Evolutionary conservation across 2,888 invertebrate genomes (phyloP), one percentile per base, ranked within the genome.

Genomic region (Siphonodentalium dalli): DNA sequence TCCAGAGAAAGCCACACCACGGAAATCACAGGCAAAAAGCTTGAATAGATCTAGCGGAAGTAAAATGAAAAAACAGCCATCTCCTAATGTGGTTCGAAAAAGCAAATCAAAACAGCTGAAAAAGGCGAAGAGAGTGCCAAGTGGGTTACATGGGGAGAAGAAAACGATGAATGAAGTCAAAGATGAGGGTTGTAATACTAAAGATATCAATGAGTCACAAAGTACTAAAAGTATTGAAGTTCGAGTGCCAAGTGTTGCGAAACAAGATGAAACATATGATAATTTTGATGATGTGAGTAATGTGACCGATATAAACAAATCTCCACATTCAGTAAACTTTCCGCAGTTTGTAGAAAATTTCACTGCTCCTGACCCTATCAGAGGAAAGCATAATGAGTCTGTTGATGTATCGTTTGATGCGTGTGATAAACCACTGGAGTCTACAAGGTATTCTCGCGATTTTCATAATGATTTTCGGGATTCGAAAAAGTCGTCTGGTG

Each of bases 361-460:
- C 21, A 50, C 58, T 18, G 61, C 63, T 4, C 72, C 71, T 13
- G 72, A 67, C 9, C 63, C 71, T 20, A 74, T 74, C 20, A 58
- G 60, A 24, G 66, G 65, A 20, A 62, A 60, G 26, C 56, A 61
- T 18, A 67, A 64, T 35, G 53, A 50, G 4, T 69, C 72, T 8
- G 52, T 69, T 26, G 67, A 66, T 49, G 45, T 53, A 7, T 64
- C 67, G 11, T 44, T 23, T 18, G 61, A 47, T 31, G 11, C 33
- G 46, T 18, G 38, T 45, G 59, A 58, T 42, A 57, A 58, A 41
- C 72, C 74, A 13, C 41, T 74, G 20, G 74, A 74, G 47, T 75
- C 72, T 2, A 75, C 72, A n/a, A 50, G 72, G 27, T 57, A 69
- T 29, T 72, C 70, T 3, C 68, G 65, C 54, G 63, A 65, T 23